These are phyloP conservation scores for Tragelaphus strepsiceros DNA, from an alignment of 2,113 vertebrate species.

Conservation along the genomic window DNA sequence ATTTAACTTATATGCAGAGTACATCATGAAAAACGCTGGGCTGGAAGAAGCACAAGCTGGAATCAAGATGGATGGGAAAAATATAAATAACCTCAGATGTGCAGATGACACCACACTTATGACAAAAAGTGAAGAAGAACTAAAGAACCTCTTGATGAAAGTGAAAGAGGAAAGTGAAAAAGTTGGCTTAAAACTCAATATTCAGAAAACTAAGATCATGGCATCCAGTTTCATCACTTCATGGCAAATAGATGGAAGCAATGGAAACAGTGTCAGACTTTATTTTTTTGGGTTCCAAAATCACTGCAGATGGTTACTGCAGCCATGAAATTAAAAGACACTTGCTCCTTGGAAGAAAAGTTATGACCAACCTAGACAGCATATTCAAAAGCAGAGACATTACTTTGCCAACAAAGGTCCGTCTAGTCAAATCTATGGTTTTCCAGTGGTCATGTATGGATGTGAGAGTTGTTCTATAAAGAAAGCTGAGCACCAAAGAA, in stretches of 20 bases:
- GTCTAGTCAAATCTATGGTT: background rate
- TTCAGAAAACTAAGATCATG: background rate
- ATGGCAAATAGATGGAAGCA: background rate
- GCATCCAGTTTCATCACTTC: rapidly evolving
- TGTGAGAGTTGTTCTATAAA: background rate
- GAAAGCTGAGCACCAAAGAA: background rate
- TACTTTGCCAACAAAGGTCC: background rate
- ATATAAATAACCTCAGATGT: background rate
- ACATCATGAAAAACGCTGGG: background rate
- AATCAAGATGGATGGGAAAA: background rate
- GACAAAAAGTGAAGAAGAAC: background rate
- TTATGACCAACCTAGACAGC: background rate
- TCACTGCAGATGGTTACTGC: background rate
- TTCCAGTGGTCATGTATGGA: background rate
- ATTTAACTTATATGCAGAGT: background rate
- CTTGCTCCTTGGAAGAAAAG: background rate
- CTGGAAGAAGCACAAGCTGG: background rate
- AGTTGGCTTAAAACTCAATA: background rate
- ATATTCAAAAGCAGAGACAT: background rate
- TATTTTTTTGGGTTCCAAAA: rapidly evolving
- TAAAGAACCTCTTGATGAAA: background rate
- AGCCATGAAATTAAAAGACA: background rate
- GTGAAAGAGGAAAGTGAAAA: background rate
- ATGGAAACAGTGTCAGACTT: background rate
- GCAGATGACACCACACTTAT: background rate